Percentiles rank a stretch among this genome's conserved stretches.
These are phyloP conservation scores for Actias luna DNA, from an alignment of 2,888 invertebrate genomes.

Conservation along the genomic window DNA sequence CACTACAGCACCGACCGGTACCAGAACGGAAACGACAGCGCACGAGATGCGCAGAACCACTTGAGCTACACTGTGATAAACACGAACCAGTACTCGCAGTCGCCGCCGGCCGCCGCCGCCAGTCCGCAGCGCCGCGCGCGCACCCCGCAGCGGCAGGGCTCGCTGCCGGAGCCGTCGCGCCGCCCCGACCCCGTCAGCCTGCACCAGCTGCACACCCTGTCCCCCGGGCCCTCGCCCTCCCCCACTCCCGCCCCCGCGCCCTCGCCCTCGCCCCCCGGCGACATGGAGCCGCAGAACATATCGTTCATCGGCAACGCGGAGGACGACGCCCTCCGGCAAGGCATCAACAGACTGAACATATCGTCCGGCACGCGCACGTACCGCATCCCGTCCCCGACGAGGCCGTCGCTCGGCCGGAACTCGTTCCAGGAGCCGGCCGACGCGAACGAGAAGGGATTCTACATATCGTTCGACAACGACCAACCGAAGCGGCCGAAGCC, in stretches of 20 bases:
- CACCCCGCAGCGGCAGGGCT: conserved; percentile 82
- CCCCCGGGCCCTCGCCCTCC: conserved; percentile 80
- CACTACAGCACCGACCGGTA: conserved; percentile 76
- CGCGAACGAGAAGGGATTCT: conserved; percentile 91
- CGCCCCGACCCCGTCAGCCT: conserved; percentile 69
- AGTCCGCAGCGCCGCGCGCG: conserved; percentile 53
- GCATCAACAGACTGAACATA: conserved; percentile 90
- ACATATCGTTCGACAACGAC: conserved; percentile 95
- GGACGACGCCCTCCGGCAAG: conserved; percentile 81
- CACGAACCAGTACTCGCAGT: conserved; percentile 78
- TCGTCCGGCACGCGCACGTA: conserved; percentile 94
- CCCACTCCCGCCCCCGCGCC: conserved; percentile 59
- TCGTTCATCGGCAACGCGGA: conserved; percentile 91
- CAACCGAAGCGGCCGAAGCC: conserved; percentile 95
- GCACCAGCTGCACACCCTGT: conserved; percentile 79
- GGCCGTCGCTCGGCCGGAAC: conserved; percentile 86
- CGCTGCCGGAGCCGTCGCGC: conserved; percentile 56
- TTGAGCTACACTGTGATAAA: conserved; percentile 82
- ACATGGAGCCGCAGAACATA: conserved; percentile 96
- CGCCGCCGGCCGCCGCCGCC: conserved; percentile 78
- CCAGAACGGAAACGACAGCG: conserved; percentile 85
- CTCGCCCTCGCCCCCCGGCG: conserved; percentile 86
- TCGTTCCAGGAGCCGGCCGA: conserved; percentile 84
- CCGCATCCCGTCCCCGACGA: conserved; percentile 93
- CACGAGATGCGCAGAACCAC: conserved; percentile 76